Evolutionary conservation across 2,888 invertebrate species (phyloP).

Genomic region (Pyrocoelia pectoralis): DNA sequence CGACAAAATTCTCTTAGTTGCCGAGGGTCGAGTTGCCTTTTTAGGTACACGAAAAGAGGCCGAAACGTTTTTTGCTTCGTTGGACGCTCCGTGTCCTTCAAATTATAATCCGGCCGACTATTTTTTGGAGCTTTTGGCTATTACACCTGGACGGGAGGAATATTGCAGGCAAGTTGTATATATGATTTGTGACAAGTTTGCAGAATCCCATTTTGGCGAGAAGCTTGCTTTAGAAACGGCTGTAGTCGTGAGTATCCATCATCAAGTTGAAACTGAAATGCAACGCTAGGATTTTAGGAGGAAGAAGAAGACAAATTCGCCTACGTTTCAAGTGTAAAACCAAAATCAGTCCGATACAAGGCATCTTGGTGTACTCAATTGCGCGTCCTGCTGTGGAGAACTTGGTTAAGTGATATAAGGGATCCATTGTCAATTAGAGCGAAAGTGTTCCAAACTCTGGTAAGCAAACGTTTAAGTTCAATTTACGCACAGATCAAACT

Average conservation of each 20-base stretch:
- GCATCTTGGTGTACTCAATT: constrained; percentile 91
- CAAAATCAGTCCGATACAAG: constrained; percentile 70
- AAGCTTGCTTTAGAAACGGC: constrained; percentile 67
- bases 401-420: constrained; percentile 87
- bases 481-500: background rate
- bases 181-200: constrained; percentile 80
- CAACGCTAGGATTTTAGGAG: constrained; percentile 35
- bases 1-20: constrained; percentile 87
- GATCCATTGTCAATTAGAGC: constrained; percentile 92
- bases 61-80: constrained; percentile 82
- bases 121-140: constrained; percentile 88
- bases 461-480: constrained; percentile 62
- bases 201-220: constrained; percentile 69
- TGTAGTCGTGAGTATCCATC: no score
- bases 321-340: constrained; percentile 47
- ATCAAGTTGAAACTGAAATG: no score
- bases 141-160: constrained; percentile 83
- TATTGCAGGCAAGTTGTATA: constrained; percentile 81
- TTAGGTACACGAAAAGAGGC: constrained; percentile 84
- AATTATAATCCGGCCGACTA: constrained; percentile 96
- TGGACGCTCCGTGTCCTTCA: constrained; percentile 83
- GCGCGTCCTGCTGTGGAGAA: constrained; percentile 87
- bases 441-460: constrained; percentile 86
- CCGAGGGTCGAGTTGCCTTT: constrained; percentile 90
- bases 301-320: constrained; percentile 43